Percentiles rank a stretch among this genome's conserved stretches.
Evolutionary conservation across 2,113 vertebrate genomes (phyloP).

Genomic region (Eonycteris spelaea): DNA sequence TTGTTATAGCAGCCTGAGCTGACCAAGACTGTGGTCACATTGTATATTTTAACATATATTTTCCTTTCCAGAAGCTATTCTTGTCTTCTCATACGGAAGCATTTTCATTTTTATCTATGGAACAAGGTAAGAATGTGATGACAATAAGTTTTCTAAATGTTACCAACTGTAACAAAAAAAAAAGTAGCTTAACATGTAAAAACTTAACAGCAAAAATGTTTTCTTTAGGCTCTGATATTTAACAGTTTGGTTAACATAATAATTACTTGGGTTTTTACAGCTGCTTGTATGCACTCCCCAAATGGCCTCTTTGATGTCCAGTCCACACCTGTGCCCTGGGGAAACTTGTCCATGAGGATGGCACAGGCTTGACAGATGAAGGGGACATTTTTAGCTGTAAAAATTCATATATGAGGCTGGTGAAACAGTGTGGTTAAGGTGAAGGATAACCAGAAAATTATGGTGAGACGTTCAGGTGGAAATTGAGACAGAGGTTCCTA

Average conservation of each 20-base stretch:
- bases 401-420: background rate
- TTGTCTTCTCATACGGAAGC: background rate
- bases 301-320: background rate
- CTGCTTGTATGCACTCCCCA: background rate
- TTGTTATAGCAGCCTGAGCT: background rate
- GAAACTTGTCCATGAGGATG: background rate
- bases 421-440: background rate
- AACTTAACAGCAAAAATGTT: background rate
- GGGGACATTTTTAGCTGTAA: background rate
- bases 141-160: constrained; percentile 37
- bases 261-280: background rate
- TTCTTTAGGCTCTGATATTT: background rate
- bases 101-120: constrained; percentile 13
- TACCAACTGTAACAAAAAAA: constrained; percentile 46
- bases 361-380: background rate
- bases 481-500: background rate
- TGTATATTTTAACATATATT: background rate
- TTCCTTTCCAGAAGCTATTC: background rate
- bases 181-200: background rate
- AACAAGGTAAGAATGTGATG: constrained; percentile 5
- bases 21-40: background rate
- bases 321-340: background rate
- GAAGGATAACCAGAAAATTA: background rate
- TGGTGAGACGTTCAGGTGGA: background rate
- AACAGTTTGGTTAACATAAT: background rate